Conservation (phyloP, 2,888 invertebrate genomes). For the Parelbella ahira region DNA sequence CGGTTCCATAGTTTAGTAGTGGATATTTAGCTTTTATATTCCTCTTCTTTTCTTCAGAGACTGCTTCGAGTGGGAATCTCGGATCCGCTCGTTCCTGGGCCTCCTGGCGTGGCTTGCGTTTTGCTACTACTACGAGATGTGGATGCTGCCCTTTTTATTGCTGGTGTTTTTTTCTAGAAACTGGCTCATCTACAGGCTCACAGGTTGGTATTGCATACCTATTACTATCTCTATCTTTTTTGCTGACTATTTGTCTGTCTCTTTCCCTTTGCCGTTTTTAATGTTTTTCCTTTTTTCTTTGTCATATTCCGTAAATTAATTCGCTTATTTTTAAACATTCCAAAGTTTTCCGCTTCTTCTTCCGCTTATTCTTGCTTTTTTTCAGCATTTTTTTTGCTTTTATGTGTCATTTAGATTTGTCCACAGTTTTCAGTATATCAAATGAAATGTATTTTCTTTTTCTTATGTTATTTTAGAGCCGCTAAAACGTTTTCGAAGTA, state of each 20-base stretch:
- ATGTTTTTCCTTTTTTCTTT: too few species aligned
- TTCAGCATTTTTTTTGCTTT: neutral
- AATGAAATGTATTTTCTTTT: too few species aligned
- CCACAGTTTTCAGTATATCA: too few species aligned
- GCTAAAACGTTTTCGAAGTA: constrained; percentile 49
- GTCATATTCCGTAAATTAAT: too few species aligned
- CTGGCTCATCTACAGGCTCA: constrained; percentile 73
- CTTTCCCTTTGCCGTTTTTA: too few species aligned
- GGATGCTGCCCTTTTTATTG: constrained; percentile 93
- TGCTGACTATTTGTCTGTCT: too few species aligned
- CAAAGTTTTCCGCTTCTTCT: too few species aligned
- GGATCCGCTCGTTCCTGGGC: constrained; percentile 89
- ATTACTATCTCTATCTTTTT: too few species aligned
- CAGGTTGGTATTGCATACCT: constrained; percentile 47
- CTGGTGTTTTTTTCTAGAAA: constrained; percentile 87
- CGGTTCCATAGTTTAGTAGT: too few species aligned
- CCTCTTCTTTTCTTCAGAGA: constrained; percentile 81
- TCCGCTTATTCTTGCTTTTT: too few species aligned
- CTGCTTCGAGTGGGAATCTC: constrained; percentile 98
- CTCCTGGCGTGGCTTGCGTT: constrained; percentile 91
- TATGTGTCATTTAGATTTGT: constrained; percentile 8
- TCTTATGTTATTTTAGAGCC: constrained; percentile 60
- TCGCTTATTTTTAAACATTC: too few species aligned
- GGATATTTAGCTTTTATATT: neutral
- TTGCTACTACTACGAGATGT: constrained; percentile 97